Conservation (phyloP, 2,797 vertebrate species). For the Ctenochaetus hawaiiensis region DNA sequence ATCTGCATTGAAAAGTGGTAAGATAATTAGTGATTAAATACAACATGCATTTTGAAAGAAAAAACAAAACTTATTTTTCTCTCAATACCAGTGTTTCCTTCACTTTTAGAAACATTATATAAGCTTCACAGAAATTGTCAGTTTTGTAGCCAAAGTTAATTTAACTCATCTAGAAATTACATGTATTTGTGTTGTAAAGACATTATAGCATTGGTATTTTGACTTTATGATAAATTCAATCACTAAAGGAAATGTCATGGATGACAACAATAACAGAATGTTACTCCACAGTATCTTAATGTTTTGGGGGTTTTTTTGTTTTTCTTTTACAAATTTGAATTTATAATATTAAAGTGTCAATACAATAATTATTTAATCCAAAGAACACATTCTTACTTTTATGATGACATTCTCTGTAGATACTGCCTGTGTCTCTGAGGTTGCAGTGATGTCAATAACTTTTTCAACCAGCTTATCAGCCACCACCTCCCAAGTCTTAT, state of each 20-base stretch:
- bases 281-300: not conserved
- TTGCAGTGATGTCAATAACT: conserved; percentile 24
- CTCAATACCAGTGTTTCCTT: not conserved
- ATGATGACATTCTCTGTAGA: conserved; percentile 33
- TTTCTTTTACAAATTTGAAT: not conserved
- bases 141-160: conserved; percentile 3
- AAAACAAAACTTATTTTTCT: not conserved
- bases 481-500: conserved; percentile 38
- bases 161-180: not conserved
- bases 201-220: not conserved
- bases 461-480: conserved; percentile 42
- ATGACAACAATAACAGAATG: not conserved
- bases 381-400: conserved; percentile 49
- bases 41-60: not conserved
- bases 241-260: not conserved
- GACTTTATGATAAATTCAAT: not conserved
- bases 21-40: not conserved
- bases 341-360: not conserved
- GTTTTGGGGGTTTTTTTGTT: not conserved
- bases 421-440: conserved; percentile 33
- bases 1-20: not conserved
- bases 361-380: not conserved
- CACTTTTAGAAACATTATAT: not conserved
- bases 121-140: not conserved
- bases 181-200: not conserved